Conservation (phyloP, 1,140 invertebrate genomes). For the Nilaparvata lugens region DNA sequence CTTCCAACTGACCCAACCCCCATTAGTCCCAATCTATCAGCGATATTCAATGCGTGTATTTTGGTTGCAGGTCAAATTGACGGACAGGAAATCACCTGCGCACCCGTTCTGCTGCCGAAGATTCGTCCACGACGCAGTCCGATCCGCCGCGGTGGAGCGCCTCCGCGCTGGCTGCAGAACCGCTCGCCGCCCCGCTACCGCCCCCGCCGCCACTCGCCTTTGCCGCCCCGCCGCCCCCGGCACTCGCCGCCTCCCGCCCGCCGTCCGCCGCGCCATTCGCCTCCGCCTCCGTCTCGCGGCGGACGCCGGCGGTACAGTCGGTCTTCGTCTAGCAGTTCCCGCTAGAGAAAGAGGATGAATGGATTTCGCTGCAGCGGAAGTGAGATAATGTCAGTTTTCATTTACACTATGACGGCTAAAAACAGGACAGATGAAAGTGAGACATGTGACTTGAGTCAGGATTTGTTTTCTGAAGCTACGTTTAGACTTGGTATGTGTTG, state of each 20-base stretch:
- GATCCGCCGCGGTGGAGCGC: slow-evolving; percentile 46
- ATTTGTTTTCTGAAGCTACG: no score
- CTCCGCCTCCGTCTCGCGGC: slow-evolving; percentile 49
- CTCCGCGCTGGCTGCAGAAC: slow-evolving; percentile 34
- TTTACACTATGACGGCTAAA: no score
- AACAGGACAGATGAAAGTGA: no score
- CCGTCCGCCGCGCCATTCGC: slow-evolving; percentile 36
- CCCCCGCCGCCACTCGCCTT: slow-evolving; percentile 45
- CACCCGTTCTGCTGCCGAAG: slow-evolving; percentile 75
- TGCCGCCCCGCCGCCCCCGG: slow-evolving; percentile 44
- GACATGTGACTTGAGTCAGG: no score
- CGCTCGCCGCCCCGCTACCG: slow-evolving; percentile 46
- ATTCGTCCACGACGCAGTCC: slow-evolving; percentile 54
- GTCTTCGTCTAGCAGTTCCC: slow-evolving; percentile 68
- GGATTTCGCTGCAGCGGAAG: not conserved
- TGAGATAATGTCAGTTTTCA: no score
- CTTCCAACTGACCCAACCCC: no score
- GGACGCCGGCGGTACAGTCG: slow-evolving; percentile 66
- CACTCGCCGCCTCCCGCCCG: slow-evolving; percentile 45
- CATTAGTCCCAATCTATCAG: no score
- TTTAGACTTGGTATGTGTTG: no score
- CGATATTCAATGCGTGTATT: no score
- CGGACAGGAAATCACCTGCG: slow-evolving; percentile 90
- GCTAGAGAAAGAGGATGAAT: slow-evolving; percentile 34
- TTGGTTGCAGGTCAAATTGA: slow-evolving; percentile 57